Evolutionary conservation across 2,888 invertebrate species (phyloP).

Genomic region (Hirtodrosophila confusa): DNA sequence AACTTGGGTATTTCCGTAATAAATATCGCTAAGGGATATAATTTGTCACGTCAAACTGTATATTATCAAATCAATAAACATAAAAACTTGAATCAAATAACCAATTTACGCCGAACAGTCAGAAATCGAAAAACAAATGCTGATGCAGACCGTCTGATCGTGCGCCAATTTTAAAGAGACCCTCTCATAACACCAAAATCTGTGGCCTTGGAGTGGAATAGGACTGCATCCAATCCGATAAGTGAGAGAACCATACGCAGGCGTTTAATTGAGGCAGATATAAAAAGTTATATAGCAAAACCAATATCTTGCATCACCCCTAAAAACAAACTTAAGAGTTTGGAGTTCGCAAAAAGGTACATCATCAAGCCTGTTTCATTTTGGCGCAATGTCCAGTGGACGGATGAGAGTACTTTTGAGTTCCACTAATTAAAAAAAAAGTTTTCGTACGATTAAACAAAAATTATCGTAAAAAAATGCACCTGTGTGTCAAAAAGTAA

Average conservation of each 20-base stretch:
- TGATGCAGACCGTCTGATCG: constrained; percentile 1
- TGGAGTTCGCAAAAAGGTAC: constrained; percentile 14
- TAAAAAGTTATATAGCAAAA: constrained; percentile 12
- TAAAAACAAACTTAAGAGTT: background rate
- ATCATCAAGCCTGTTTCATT: constrained; percentile 10
- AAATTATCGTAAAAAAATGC: constrained; percentile 13
- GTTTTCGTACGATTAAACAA: constrained; percentile 4
- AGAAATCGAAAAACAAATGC: background rate
- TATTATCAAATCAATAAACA: constrained; percentile 1
- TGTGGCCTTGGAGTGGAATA: constrained; percentile 9
- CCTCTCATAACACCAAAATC: constrained; percentile 5
- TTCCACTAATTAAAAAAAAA: constrained; percentile 5
- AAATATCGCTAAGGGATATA: constrained; percentile 12
- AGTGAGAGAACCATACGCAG: constrained; percentile 1
- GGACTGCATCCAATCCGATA: constrained; percentile 2
- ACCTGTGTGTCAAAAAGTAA: constrained; percentile 13
- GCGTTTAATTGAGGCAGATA: constrained; percentile 8
- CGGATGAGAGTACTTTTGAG: constrained; percentile 17
- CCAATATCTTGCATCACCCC: constrained; percentile 14
- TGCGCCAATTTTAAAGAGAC: background rate
- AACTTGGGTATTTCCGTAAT: constrained; percentile 10
- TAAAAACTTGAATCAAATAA: background rate
- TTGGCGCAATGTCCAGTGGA: constrained; percentile 13
- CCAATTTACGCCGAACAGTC: background rate
- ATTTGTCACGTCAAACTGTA: constrained; percentile 10